Conservation (phyloP, 2,888 invertebrate genomes). For the Agrotis ipsilon region DNA sequence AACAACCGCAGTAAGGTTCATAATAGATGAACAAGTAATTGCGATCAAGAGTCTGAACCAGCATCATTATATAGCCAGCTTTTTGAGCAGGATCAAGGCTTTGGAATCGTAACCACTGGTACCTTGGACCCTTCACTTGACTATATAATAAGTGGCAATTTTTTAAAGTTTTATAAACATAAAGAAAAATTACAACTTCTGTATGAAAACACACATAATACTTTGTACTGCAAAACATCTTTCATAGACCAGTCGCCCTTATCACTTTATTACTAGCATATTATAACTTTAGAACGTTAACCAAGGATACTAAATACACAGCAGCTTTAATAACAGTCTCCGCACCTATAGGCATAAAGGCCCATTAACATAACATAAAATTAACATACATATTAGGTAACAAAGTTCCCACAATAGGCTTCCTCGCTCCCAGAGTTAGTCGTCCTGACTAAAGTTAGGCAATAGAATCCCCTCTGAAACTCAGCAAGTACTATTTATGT, state of each 20-base stretch:
- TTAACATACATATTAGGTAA: conserved; percentile 63
- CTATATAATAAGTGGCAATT: no score
- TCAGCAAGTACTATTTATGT: conserved; percentile 21
- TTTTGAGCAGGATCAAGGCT: no score
- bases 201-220: no score
- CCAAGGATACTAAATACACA: conserved; percentile 20
- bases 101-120: no score
- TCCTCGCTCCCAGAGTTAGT: conserved; percentile 18
- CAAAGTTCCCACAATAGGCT: conserved; percentile 55
- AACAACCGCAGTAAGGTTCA: not conserved
- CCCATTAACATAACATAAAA: conserved; percentile 50
- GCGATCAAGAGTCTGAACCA: no score
- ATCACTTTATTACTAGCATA: not conserved
- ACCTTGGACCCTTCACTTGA: no score
- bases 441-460: conserved; percentile 47
- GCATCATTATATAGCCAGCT: no score
- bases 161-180: no score
- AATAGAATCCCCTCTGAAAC: conserved; percentile 37
- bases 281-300: not conserved
- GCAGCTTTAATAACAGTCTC: conserved; percentile 11
- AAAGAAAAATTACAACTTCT: no score
- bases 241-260: no score
- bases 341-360: conserved; percentile 5
- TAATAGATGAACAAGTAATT: not conserved
- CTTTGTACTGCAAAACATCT: not conserved